A percentile compares a stretch with the other conserved stretches of the same genome.
Evolutionary conservation across 2,113 vertebrate species (phyloP).

Genomic region (Rhinopithecus roxellana): DNA sequence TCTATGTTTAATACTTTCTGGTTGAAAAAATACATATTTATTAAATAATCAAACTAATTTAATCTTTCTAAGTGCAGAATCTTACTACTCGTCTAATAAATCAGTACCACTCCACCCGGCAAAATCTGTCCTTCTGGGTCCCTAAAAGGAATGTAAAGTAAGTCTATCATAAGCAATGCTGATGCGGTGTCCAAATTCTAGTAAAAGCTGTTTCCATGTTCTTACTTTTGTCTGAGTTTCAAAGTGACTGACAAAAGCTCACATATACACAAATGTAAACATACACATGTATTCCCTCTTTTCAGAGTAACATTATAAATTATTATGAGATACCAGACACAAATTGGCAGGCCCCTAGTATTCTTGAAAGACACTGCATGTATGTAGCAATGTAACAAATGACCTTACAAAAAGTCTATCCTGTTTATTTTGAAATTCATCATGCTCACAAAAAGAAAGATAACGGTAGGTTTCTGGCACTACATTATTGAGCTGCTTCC

Average conservation of each 20-base stretch:
- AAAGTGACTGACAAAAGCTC: slow-evolving; percentile 33
- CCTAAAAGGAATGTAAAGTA: not conserved
- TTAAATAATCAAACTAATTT: not conserved
- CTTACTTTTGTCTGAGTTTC: slow-evolving; percentile 30
- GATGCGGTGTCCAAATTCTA: not conserved
- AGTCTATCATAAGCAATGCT: not conserved
- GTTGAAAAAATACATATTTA: not conserved
- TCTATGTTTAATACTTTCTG: not conserved
- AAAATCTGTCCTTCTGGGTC: not conserved
- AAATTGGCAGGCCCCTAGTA: not conserved
- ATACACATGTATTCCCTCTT: not conserved
- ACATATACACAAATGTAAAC: not conserved
- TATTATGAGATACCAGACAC: not conserved
- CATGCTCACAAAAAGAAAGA: slow-evolving; percentile 34
- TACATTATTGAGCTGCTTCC: slow-evolving; percentile 22
- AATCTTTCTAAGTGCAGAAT: not conserved
- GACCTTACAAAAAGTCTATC: not conserved
- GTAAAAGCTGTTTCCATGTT: not conserved
- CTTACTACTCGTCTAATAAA: not conserved
- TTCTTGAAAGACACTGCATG: not conserved
- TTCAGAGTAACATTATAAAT: not conserved
- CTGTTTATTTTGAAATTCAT: slow-evolving; percentile 26
- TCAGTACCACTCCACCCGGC: not conserved
- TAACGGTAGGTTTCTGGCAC: not conserved
- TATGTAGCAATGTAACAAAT: not conserved